Base-by-base conservation (phyloP, 2,797 vertebrate genomes). In the Thripadectes ignobilis region DNA sequence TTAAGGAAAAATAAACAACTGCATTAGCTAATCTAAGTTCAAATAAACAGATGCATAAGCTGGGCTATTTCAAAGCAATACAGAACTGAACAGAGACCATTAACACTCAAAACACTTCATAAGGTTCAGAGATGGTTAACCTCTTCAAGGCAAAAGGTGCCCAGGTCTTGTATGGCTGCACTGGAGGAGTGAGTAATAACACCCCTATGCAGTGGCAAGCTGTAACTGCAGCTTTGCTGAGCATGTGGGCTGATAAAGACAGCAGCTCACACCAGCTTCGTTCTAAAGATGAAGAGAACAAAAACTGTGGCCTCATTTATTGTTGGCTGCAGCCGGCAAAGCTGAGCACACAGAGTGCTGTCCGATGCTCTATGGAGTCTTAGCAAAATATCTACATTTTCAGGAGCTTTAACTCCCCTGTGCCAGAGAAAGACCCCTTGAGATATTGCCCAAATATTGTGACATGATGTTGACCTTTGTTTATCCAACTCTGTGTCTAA, bases 11-110 rank as follows among this genome's bases (percentile, higher is more conserved):
- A 89, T 96, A 96, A 96, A 94, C 81, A 94, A 88, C 57, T 85
- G 72, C 63, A 80, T 95, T 93, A 93, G 88, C 88, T 94, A 94
- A 95, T 94, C 92, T 55, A 45, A 78, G 88, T 89, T 95, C 92
- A 95, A 94, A 96, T 96, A 96, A 97, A 96, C 93, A 96, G 45
- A 95, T 95, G 65, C 65, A 89, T 96, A 89, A 93, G 6, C 78
- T 80, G 81, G 46, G 39, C 72, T 83, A 29, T 96, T 82, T 89
- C 85, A 94, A 93, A 95, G 88, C 63, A 85, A n/a, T 46, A 82
- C 73, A 79, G 85, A 61, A 63, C 61, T 76, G 73, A 95, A 67
- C 63, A 95, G 88, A 93, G 83, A 86, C 55, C 77, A 79, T 92
- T 92, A 92, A 76, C 88, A 88, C 88, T 85, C 71, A 57, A 45